These are phyloP conservation scores for Drosophila truncata DNA, from an alignment of 1,140 invertebrate genomes.

Conservation along the genomic window DNA sequence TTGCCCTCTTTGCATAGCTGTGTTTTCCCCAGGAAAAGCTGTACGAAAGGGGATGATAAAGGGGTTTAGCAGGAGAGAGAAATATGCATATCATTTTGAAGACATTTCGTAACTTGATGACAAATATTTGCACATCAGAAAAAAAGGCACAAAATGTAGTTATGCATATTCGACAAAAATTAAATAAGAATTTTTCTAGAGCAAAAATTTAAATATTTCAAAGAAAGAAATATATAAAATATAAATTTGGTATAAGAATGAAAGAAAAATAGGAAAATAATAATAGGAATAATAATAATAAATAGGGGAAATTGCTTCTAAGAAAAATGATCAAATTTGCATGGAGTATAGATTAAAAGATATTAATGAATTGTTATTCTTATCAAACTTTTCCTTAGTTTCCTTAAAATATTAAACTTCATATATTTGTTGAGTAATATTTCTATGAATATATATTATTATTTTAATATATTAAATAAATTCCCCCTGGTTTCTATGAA, in stretches of 20 bases:
- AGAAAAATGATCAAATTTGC: no score
- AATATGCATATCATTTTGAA: constrained; percentile 37
- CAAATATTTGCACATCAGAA: constrained; percentile 45
- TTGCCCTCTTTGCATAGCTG: constrained; percentile 47
- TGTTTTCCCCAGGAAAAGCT: neutral
- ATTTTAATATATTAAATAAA: no score
- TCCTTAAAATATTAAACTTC: no score
- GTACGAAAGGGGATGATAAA: constrained; percentile 20
- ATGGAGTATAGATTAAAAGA: no score
- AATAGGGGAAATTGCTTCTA: no score
- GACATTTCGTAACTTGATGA: constrained; percentile 30
- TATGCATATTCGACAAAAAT: constrained; percentile 9
- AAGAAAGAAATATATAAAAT: neutral
- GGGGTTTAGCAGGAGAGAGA: constrained; percentile 9
- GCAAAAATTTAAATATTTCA: neutral
- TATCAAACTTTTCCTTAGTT: no score
- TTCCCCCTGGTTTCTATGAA: no score
- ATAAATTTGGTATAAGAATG: neutral
- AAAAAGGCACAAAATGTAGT: constrained; percentile 7
- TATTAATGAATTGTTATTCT: no score
- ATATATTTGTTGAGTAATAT: no score
- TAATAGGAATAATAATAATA: no score
- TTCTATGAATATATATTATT: no score
- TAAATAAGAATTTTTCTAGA: neutral
- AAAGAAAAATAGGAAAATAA: no score